phyloP scores from a whole-genome alignment of 2,113 vertebrate genomes.

The Condylura cristata region DNA sequence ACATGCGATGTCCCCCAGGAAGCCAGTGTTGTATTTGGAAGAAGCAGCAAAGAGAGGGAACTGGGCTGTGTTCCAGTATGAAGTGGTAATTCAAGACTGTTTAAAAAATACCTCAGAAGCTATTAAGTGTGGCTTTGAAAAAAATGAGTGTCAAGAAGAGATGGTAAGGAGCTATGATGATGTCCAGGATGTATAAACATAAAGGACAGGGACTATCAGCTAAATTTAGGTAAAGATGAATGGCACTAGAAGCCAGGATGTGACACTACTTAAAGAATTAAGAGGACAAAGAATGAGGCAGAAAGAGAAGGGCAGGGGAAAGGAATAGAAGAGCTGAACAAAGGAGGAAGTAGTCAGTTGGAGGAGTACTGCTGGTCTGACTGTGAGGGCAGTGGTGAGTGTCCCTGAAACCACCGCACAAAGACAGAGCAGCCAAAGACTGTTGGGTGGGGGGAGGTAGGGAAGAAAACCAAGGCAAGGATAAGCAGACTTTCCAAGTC shows the following conservation, averaged over 20 bases:
- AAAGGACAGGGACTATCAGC: neutral
- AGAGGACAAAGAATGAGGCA: slow-evolving; percentile 19
- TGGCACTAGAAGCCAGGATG: neutral
- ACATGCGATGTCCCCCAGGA: neutral
- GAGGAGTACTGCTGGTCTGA: neutral
- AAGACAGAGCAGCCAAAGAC: neutral
- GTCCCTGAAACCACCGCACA: neutral
- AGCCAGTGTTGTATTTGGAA: neutral
- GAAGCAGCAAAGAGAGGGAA: neutral
- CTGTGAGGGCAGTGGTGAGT: neutral
- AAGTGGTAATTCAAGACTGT: neutral
- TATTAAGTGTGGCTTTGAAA: neutral
- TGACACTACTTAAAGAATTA: slow-evolving; percentile 7
- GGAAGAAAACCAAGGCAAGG: slow-evolving; percentile 1
- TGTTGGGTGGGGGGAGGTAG: neutral
- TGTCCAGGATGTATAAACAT: neutral
- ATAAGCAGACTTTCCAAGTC: neutral
- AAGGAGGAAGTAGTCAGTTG: neutral
- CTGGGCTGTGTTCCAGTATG: neutral
- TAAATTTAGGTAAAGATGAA: neutral
- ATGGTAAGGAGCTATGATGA: neutral
- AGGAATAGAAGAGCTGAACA: neutral
- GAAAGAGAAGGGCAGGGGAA: neutral
- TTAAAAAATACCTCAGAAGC: slow-evolving; percentile 49
- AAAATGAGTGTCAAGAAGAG: neutral